Evolutionary conservation across 2,113 vertebrate genomes (phyloP).

Genomic region (Monopterus albus): DNA sequence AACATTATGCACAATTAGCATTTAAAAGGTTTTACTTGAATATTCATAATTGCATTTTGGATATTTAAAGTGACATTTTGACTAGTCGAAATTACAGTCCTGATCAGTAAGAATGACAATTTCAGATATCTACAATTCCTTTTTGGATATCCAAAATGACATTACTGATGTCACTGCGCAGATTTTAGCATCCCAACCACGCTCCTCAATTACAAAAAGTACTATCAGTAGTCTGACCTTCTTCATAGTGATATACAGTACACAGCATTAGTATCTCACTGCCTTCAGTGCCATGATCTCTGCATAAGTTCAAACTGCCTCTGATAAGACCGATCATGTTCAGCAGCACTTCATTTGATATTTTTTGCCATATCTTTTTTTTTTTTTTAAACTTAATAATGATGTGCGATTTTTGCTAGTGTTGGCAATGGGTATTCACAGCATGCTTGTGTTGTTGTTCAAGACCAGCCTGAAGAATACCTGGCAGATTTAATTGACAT

Average conservation of each 20-base stretch:
- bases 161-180: no score
- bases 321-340: background rate
- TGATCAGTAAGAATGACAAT: no score
- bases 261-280: background rate
- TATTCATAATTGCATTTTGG: no score
- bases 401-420: background rate
- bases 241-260: background rate
- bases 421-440: no score
- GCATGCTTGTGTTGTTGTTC: no score
- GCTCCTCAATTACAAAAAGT: background rate
- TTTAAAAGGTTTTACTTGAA: no score
- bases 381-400: background rate
- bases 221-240: background rate
- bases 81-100: no score
- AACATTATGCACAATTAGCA: no score
- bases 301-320: background rate
- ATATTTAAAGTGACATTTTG: no score
- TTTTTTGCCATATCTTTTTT: background rate
- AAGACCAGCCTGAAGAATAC: no score
- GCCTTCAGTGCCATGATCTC: background rate
- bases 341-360: background rate
- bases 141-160: no score
- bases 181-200: background rate
- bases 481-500: background rate
- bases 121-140: no score